Conservation (phyloP, 2,113 vertebrate genomes). For the Orthonyx spaldingii region DNA sequence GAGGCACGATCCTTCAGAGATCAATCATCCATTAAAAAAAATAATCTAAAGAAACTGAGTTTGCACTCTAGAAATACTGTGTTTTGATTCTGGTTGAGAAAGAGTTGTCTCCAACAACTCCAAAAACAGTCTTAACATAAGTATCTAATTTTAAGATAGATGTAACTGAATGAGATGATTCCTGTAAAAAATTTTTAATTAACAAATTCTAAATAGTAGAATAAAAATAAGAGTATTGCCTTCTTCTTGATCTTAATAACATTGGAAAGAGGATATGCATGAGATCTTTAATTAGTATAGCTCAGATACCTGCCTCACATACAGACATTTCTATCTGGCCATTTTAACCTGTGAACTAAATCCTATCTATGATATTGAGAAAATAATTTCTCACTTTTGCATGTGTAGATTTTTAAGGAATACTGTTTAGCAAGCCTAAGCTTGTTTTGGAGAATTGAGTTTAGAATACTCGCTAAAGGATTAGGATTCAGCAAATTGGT, state of each 20-base stretch:
- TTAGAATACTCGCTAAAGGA: not conserved
- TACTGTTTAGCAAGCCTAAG: not conserved
- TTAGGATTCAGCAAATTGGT: not conserved
- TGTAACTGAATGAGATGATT: not conserved
- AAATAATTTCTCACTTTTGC: not conserved
- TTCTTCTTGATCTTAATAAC: not conserved
- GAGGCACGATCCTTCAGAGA: not conserved
- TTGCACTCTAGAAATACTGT: not conserved
- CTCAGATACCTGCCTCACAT: not conserved
- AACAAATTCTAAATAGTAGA: not conserved
- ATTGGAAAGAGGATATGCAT: not conserved
- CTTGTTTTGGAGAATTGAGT: not conserved
- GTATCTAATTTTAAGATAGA: not conserved
- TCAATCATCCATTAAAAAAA: not conserved
- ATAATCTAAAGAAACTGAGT: not conserved
- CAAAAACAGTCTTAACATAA: not conserved
- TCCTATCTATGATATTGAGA: not conserved
- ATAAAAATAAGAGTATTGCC: not conserved
- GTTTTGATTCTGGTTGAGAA: not conserved
- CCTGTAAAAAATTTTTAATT: not conserved
- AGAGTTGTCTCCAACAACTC: not conserved
- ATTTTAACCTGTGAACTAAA: not conserved
- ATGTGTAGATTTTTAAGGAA: not conserved
- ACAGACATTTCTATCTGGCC: not conserved
- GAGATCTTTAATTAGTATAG: not conserved